Conservation (phyloP, 2,888 invertebrate genomes). For the Cryptophagus acutangulus region DNA sequence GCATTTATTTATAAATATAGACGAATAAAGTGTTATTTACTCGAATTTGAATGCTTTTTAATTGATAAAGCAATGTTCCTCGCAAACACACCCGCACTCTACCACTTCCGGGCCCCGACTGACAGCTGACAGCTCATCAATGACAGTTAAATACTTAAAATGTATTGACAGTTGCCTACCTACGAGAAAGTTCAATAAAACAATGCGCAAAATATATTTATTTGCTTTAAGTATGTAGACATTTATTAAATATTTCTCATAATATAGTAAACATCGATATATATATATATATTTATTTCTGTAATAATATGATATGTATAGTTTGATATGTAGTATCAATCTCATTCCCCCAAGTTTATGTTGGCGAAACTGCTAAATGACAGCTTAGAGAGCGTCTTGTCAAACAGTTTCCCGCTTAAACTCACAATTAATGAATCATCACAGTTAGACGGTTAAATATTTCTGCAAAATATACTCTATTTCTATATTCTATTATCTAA, state of each 20-base stretch:
- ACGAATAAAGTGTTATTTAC: too few relatives aligned
- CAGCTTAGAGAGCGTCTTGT: too few relatives aligned
- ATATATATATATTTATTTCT: too few relatives aligned
- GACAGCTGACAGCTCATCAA: not conserved
- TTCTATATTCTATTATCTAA: too few relatives aligned
- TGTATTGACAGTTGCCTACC: not conserved
- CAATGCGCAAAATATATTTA: too few relatives aligned
- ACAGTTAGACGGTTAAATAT: conserved; percentile 45
- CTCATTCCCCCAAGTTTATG: conserved; percentile 33
- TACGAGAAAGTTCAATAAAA: not conserved
- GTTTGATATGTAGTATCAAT: conserved; percentile 46
- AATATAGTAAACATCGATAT: conserved; percentile 45
- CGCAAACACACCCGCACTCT: not conserved
- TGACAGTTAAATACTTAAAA: too few relatives aligned
- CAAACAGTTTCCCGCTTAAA: conserved; percentile 24
- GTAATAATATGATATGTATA: conserved; percentile 45
- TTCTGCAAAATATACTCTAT: conserved; percentile 24
- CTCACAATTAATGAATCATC: conserved; percentile 41
- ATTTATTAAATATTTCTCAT: conserved; percentile 47
- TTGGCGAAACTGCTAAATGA: conserved; percentile 20
- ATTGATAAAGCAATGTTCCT: too few relatives aligned
- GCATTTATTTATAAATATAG: too few relatives aligned
- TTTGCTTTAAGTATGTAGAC: too few relatives aligned
- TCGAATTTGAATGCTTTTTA: too few relatives aligned
- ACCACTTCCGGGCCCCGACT: not conserved